Conservation (phyloP, 2,888 invertebrate species). For the Euplexia lucipara region DNA sequence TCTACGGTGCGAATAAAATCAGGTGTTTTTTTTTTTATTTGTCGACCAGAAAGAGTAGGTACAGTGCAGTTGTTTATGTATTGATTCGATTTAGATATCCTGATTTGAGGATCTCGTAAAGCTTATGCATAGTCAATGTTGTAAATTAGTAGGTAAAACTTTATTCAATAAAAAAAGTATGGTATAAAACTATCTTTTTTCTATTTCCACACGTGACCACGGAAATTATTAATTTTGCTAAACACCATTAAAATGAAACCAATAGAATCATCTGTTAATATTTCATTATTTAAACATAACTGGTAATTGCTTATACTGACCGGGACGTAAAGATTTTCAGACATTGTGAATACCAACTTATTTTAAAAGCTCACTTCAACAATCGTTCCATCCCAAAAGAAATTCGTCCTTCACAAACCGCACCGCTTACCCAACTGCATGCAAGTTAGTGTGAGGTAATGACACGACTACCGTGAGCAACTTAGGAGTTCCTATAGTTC, state of each 20-base stretch:
- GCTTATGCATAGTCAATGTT: not conserved
- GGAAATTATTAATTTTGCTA: too few species aligned
- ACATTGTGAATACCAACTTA: too few species aligned
- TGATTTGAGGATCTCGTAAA: not conserved
- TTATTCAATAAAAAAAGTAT: too few species aligned
- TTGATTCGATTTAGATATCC: not conserved
- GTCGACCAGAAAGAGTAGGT: not conserved
- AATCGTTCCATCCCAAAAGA: not conserved
- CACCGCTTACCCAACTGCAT: constrained; percentile 21
- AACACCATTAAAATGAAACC: too few species aligned
- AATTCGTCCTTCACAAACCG: constrained; percentile 36
- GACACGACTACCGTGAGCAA: constrained; percentile 41
- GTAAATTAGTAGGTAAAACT: not conserved
- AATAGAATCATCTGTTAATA: too few species aligned
- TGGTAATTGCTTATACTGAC: too few species aligned
- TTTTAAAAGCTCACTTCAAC: too few species aligned
- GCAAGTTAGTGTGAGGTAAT: constrained; percentile 47
- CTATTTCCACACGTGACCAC: too few species aligned
- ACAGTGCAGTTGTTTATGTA: not conserved
- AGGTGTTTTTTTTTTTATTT: not conserved
- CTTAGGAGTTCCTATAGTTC: constrained; percentile 55
- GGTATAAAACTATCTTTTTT: too few species aligned
- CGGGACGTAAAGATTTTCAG: too few species aligned
- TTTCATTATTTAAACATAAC: too few species aligned
- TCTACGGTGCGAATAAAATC: not conserved